Evolutionary conservation across 2,797 vertebrate genomes (phyloP), one percentile per base, ranked within the genome.

Genomic region (Poecilia wingei): DNA sequence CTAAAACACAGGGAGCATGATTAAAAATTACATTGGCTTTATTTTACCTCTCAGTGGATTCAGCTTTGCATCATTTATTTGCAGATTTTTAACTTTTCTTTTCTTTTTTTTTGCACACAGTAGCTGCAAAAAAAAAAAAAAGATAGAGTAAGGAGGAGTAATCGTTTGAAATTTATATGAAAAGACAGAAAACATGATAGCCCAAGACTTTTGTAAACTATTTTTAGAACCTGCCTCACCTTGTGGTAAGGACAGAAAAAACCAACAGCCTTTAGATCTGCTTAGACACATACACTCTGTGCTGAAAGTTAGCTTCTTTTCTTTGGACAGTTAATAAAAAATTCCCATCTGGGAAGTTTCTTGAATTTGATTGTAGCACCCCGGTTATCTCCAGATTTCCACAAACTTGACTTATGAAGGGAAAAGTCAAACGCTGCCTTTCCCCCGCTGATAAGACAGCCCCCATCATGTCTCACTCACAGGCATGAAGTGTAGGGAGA

Each of bases 391-490:
- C 91, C 91, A 89, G 89, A 93, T 90, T 89, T 86, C 74, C 79
- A 71, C 85, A 43, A 77, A 89, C 90, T 92, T 94, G 89, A 93
- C 94, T 95, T 88, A 87, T 72, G 82, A 85, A 91, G 77, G 78
- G 76, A 78, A 72, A 49, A 70, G 82, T 84, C 88, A 88, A 88
- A 90, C 47, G 70, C 92, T 91, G 89, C 84, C 80, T 87, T 90
- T 87, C 81, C 77, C 90, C 86, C 46, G 82, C 87, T 91, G 93
- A 94, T 93, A 94, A 93, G 89, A 91, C 86, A 82, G 86, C 89
- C 95, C 88, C 87, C 91, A 93, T 94, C 92, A 91, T 88, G 87
- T 88, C 75, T 91, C 92, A 92, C 93, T 94, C 91, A 90, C 78
- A 82, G 73, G 83, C 78, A 76, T 28, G 53, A 87, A 90, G 92